These are phyloP conservation scores for Ceratoteleas bidentatus DNA, from an alignment of 1,140 invertebrate species.

Conservation along the genomic window DNA sequence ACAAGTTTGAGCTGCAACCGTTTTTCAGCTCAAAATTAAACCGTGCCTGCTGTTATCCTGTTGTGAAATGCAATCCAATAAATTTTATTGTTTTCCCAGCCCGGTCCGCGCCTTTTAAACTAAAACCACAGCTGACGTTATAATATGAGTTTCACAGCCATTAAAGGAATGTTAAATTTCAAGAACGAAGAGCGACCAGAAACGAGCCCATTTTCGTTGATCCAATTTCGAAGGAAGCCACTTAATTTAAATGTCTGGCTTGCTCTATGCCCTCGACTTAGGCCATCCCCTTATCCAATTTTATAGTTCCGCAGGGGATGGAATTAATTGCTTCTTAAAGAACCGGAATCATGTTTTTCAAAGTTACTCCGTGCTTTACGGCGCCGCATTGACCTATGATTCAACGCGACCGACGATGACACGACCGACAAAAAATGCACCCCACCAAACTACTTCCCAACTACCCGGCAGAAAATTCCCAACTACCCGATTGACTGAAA, in stretches of 20 bases:
- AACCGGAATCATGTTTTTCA: conserved; percentile 78
- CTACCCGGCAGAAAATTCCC: conserved; percentile 32
- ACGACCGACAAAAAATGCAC: conserved; percentile 42
- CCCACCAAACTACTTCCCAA: conserved; percentile 47
- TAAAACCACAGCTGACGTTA: conserved; percentile 14
- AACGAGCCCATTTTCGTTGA: conserved; percentile 67
- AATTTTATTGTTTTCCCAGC: not conserved
- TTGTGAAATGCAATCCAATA: too few species aligned
- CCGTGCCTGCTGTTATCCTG: too few species aligned
- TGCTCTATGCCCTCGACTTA: conserved; percentile 50
- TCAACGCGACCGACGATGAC: conserved; percentile 25
- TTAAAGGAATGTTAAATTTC: conserved; percentile 47
- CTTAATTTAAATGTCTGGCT: conserved; percentile 78
- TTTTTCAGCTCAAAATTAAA: too few species aligned
- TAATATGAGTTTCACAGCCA: conserved; percentile 49
- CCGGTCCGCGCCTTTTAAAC: conserved; percentile 2
- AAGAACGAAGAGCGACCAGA: conserved; percentile 45
- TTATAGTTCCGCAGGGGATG: conserved; percentile 73
- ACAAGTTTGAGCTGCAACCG: too few species aligned
- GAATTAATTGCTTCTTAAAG: conserved; percentile 80
- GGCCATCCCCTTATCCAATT: conserved; percentile 59
- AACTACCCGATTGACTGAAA: not conserved
- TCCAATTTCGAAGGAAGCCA: conserved; percentile 78
- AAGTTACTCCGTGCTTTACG: conserved; percentile 66
- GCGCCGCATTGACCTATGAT: conserved; percentile 44